A percentile compares a stretch with the other conserved stretches of the same genome.
Evolutionary conservation across 2,797 vertebrate genomes (phyloP).

Genomic region (Pampus argenteus): DNA sequence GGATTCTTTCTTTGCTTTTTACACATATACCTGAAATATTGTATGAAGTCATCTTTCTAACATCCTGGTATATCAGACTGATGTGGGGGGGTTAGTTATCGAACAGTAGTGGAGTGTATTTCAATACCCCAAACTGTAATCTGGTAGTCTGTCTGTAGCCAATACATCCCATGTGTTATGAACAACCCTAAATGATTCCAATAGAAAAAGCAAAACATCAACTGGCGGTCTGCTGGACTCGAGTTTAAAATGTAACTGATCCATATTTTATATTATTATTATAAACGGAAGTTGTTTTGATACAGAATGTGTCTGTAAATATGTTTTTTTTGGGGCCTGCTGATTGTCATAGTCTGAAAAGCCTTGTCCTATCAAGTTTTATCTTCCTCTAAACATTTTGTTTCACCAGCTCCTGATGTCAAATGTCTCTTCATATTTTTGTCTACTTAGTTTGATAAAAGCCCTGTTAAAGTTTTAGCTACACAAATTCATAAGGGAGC

Average conservation of each 20-base stretch:
- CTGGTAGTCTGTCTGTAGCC: conserved; percentile 60
- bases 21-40: conserved; percentile 45
- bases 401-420: conserved; percentile 9
- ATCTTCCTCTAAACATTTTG: neutral
- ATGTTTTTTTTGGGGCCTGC: conserved; percentile 30
- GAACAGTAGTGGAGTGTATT: conserved; percentile 58
- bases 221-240: conserved; percentile 32
- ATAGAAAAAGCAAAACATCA: conserved; percentile 14
- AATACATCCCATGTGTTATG: conserved; percentile 49
- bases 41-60: conserved; percentile 42
- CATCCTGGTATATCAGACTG: conserved; percentile 39
- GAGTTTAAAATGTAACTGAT: conserved; percentile 35
- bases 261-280: conserved; percentile 37
- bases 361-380: conserved; percentile 10
- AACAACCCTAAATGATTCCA: conserved; percentile 32
- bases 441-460: conserved; percentile 25
- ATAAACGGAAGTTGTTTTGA: conserved; percentile 20
- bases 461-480: conserved; percentile 38
- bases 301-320: conserved; percentile 58
- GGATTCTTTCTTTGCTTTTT: conserved; percentile 67
- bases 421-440: conserved; percentile 44
- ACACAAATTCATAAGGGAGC: conserved; percentile 20
- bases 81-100: conserved; percentile 41
- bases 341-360: conserved; percentile 44
- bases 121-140: conserved; percentile 58